A percentile compares a stretch with the other conserved stretches of the same genome.
These are phyloP conservation scores for Myotis myotis DNA, from an alignment of 2,797 vertebrate species.

Conservation along the genomic window DNA sequence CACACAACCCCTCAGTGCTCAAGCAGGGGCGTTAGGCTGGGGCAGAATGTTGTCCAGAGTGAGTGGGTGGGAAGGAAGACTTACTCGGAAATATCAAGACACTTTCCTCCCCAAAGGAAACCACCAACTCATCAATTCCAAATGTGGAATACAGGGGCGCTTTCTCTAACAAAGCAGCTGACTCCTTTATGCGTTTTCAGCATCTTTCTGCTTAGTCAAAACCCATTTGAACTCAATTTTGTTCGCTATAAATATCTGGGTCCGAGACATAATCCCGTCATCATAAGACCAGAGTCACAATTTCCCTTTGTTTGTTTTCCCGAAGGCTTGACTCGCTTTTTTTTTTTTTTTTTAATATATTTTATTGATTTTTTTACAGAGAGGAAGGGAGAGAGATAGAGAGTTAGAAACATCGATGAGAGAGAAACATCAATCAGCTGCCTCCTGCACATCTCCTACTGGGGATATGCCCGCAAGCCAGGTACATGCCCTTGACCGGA, in stretches of 20 bases:
- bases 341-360: slow-evolving; percentile 23
- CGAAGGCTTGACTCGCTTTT: not conserved
- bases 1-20: accelerated
- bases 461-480: too few relatives aligned
- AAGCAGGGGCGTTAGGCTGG: not conserved
- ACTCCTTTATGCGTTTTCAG: not conserved
- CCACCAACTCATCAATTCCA: not conserved
- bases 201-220: not conserved
- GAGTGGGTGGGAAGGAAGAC: not conserved
- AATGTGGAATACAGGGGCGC: not conserved
- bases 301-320: not conserved
- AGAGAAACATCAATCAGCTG: too few relatives aligned
- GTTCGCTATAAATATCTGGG: slow-evolving; percentile 15
- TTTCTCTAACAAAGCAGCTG: not conserved
- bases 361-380: too few relatives aligned
- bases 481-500: too few relatives aligned
- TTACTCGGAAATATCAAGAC: not conserved
- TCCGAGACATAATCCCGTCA: not conserved
- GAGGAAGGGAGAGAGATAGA: too few relatives aligned
- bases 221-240: slow-evolving; percentile 29
- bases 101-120: slow-evolving; percentile 7
- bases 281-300: not conserved
- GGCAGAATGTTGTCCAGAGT: accelerated
- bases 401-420: too few relatives aligned
- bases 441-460: too few relatives aligned